These are phyloP conservation scores for Martes martes DNA, from an alignment of 2,113 vertebrate species.

Conservation along the genomic window DNA sequence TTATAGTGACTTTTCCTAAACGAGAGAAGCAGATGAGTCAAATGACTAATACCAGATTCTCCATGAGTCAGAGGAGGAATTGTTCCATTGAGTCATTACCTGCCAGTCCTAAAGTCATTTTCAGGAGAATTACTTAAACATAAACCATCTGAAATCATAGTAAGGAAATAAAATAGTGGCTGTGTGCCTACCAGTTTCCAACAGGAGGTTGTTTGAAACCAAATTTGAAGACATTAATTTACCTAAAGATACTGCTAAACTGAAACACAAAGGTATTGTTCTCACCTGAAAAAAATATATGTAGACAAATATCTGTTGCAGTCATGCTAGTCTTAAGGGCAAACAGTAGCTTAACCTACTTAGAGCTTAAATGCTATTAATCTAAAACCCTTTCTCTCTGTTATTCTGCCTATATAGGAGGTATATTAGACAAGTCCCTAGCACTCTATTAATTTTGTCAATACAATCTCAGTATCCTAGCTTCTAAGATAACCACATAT, in stretches of 20 bases:
- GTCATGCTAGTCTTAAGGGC: background rate
- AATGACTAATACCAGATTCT: background rate
- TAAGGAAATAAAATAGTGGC: background rate
- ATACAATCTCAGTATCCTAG: background rate
- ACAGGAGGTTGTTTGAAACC: background rate
- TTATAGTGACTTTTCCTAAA: constrained; percentile 41
- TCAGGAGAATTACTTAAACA: constrained; percentile 30
- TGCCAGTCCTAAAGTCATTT: background rate
- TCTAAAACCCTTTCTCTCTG: background rate
- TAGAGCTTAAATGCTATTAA: background rate
- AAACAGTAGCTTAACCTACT: background rate
- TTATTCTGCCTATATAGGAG: background rate
- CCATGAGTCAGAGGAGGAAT: constrained; percentile 34
- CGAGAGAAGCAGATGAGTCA: constrained; percentile 26
- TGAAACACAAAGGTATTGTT: background rate
- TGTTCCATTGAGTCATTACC: constrained; percentile 38
- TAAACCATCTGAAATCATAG: background rate
- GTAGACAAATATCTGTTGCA: background rate
- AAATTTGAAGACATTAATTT: background rate
- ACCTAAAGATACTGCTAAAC: constrained; percentile 8
- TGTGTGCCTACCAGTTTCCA: constrained; percentile 13
- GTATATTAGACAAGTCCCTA: background rate
- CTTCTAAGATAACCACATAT: background rate
- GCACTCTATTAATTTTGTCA: background rate
- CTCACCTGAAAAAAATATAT: background rate